Evolutionary conservation across 2,888 invertebrate genomes (phyloP), one percentile per base, ranked within the genome.

Genomic region (Tridacna crocea): DNA sequence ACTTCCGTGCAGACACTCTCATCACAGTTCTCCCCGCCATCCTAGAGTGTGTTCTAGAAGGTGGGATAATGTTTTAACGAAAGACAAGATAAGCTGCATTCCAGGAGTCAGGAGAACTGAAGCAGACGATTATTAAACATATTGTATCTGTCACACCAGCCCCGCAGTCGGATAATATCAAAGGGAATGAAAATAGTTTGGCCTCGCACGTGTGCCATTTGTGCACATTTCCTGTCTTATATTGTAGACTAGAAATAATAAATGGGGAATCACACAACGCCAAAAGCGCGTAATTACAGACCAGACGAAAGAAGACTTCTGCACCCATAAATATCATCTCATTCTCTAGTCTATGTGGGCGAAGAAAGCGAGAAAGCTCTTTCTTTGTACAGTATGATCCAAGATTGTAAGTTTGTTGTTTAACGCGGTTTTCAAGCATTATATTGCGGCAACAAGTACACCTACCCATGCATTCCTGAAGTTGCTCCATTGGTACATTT

Each of bases 211-310:
- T 70, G 51, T 70, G 70, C 70, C 70, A 70, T 70, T 70, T 70
- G 24, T 70, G 70, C 70, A 70, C 70, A 70, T 70, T 70, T 51
- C 51, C 26, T 66, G 66, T 66, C 66, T 13, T 26, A 27, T 66
- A 19, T 46, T 46, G 27, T 66, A 66, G 27, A 27, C 55, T 19
- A 55, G 17, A 55, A 55, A 55, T 19, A 55, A 55, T 55, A 19
- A 55, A 55, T 55, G 55, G 55, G 36, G 36, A 8, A 36, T 36
- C 36, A 36, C 36, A 36, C 36, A 36, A 36, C 36, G 36, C 36
- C 36, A 36, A 36, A 36, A 36, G 36, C 36, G 36, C 36, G 36
- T 36, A 36, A 36, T 36, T 36, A 36, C 36, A 36, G 36, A 36
- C 36, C 36, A 36, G 36, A 36, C 36, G 36, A 36, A 36, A 36